Evolutionary conservation across 2,888 invertebrate species (phyloP), one percentile per base, ranked within the genome.

Genomic region (Brenthis daphne): DNA sequence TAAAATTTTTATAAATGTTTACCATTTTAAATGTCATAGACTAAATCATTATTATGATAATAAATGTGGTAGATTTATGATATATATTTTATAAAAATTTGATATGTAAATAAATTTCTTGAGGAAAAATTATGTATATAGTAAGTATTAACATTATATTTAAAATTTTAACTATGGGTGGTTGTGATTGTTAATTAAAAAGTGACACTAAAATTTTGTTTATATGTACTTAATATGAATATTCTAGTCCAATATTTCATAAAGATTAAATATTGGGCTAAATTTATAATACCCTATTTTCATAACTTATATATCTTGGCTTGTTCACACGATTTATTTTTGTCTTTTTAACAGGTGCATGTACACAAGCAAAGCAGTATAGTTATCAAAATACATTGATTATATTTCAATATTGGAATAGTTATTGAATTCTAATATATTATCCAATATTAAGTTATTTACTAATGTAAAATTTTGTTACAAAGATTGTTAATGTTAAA

Each of bases 1-100:
- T 61, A 64, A 58, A 29, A 63, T 57, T 71, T 71, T 71, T 71
- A 50, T 71, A 69, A 69, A 66, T 64, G 60, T 71, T 69, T 71
- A 68, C 71, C 24, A 60, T 57, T 69, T 67, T 55, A 64, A 69
- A 71, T 57, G 16, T 57, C 58, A 53, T 57, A 48, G 33, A 65
- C 24, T 57, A 65, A 55, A 33, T 65, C 54, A 64, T 64, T 54
- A 54, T 51, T 55, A 60, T 58, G 13, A 29, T 60, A 60, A 51
- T 37, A 24, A 20, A 43, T 54, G 53, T 63, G 14, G 24, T 53
- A 57, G n/a, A 51, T 50, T 24, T 63, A 63, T 67, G n/a, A 51
- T 50, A 37, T 63, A 63, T 67, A 60, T 70, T 67, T 64, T 65
- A 65, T 16, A 65, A 63, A 65, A 56, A 37, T 68, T 70, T 61